Conservation (phyloP, 2,888 invertebrate genomes). For the Drosophila neonasuta region DNA sequence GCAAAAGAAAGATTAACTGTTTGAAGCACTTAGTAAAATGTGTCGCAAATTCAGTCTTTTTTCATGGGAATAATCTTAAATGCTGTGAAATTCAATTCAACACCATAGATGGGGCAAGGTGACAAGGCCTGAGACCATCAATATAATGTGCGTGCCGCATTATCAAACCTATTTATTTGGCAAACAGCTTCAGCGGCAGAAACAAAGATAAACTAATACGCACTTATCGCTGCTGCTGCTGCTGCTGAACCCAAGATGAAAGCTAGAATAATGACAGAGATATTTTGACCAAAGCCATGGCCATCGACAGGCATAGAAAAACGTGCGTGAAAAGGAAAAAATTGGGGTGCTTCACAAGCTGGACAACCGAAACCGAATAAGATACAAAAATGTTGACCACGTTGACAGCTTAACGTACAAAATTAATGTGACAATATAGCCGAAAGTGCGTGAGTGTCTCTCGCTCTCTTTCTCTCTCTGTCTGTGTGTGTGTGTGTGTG, state of each 20-base stretch:
- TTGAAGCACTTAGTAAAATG: too few species aligned
- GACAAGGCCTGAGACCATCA: conserved; percentile 41
- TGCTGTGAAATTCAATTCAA: conserved; percentile 44
- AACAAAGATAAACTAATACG: conserved; percentile 64
- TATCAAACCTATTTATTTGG: conserved; percentile 70
- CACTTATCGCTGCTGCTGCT: conserved; percentile 56
- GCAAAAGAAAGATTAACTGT: too few species aligned
- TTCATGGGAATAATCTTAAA: conserved; percentile 15
- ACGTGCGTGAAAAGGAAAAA: conserved; percentile 30
- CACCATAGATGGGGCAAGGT: conserved; percentile 1
- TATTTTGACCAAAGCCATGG: conserved; percentile 32
- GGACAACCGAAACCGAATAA: conserved; percentile 43
- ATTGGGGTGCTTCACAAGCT: conserved; percentile 13
- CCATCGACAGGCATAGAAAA: conserved; percentile 38
- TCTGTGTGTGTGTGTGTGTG: conserved; percentile 10
- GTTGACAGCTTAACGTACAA: conserved; percentile 76
- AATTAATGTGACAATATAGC: conserved; percentile 75
- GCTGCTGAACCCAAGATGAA: conserved; percentile 40
- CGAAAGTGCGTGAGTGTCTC: conserved; percentile 21
- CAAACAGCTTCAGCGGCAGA: conserved; percentile 40
- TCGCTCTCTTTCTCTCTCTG: too few species aligned
- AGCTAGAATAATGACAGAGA: conserved; percentile 58
- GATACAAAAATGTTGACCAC: conserved; percentile 71
- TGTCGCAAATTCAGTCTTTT: background rate
- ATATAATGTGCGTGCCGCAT: conserved; percentile 62